Evolutionary conservation across 2,888 invertebrate genomes (phyloP), one percentile per base, ranked within the genome.

Genomic region (Myopa testacea): DNA sequence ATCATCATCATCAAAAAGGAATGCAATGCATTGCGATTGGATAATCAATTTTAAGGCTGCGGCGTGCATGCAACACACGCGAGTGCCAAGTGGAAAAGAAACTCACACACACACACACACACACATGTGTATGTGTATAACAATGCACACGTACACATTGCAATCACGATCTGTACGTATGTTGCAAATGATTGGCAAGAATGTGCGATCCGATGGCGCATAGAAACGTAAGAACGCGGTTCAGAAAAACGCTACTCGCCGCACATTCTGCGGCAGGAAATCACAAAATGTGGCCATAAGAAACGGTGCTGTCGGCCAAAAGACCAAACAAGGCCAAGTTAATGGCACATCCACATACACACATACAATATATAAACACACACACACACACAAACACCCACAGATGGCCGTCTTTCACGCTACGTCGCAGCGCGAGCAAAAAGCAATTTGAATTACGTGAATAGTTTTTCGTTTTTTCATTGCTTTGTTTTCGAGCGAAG

Each of bases 221-320:
- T 62, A 10, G 65, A 12, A 37, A 38, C n/a, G 19, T n/a, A 37
- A 16, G 67, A 34, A 40, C 50, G 19, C 16, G 50, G n/a, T n/a
- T n/a, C 14, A 4, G 5, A 37, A 50, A 70, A 70, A 37, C 55
- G 14, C 16, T 14, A 26, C 26, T 26, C 26, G 26, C 26, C 26
- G 50, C 45, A 67, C 38, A 69, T 69, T 69, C 52, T 19, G 37
- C 55, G 70, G 50, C 26, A 45, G 50, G 69, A 69, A 50, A 50
- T 50, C 50, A 16, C 69, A 34, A 70, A 55, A 55, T 50, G 26
- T n/a, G 70, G 52, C 55, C 70, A 52, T 52, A 69, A 70, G 52
- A 70, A 70, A 55, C 19, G 55, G 19, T n/a, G 55, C 70, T 34
- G 70, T 8, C 34, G 55, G 55, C 70, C 55, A 34, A 52, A 70